Conservation (phyloP, 1,140 invertebrate genomes). For the Cryptotermes secundus region DNA sequence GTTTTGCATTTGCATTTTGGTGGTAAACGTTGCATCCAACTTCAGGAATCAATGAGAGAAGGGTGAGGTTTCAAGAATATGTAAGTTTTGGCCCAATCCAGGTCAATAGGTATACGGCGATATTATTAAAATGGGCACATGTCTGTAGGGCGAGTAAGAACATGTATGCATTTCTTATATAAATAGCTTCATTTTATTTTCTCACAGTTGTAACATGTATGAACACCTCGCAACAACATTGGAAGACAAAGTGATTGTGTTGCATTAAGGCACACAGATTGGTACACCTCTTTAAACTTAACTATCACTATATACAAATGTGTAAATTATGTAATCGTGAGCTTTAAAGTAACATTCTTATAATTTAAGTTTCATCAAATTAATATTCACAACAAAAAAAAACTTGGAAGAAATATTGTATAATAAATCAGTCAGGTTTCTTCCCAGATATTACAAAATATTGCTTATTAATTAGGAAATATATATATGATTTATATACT, state of each 20-base stretch:
- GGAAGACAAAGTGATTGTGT: constrained; percentile 30
- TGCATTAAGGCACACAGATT: constrained; percentile 25
- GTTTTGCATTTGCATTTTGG: too few relatives aligned
- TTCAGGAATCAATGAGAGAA: too few relatives aligned
- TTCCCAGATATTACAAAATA: not conserved
- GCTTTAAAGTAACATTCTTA: not conserved
- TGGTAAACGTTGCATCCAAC: too few relatives aligned
- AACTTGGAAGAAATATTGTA: not conserved
- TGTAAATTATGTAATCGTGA: not conserved
- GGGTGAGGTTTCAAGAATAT: too few relatives aligned
- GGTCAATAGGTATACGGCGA: too few relatives aligned
- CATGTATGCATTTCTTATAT: not conserved
- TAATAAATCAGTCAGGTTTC: constrained; percentile 13
- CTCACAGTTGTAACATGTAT: not conserved
- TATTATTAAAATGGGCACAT: too few relatives aligned
- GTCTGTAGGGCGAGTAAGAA: too few relatives aligned
- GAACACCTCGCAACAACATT: not conserved
- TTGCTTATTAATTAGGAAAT: not conserved
- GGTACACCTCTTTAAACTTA: not conserved
- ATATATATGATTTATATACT: not conserved
- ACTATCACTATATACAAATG: constrained; percentile 25
- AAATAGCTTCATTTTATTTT: constrained; percentile 15
- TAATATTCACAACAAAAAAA: not conserved
- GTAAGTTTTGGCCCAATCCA: too few relatives aligned
- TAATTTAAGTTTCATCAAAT: not conserved